A percentile compares a stretch with the other conserved stretches of the same genome.
These are phyloP conservation scores for Hecatera dysodea DNA, from an alignment of 2,888 invertebrate genomes.

Conservation along the genomic window DNA sequence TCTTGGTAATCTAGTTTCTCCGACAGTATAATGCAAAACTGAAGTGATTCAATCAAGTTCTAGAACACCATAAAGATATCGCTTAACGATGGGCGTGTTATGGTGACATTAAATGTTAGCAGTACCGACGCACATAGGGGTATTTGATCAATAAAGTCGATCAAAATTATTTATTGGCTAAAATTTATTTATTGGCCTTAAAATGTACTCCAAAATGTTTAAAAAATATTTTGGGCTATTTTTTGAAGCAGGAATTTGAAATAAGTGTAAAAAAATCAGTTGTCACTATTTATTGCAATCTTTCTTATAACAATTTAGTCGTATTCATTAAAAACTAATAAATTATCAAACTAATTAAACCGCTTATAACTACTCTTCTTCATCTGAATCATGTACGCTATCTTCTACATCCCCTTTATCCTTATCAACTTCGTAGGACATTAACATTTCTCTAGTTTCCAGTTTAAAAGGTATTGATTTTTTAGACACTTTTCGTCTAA, in stretches of 20 bases:
- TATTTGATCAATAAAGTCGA: no score
- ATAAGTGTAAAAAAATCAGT: no score
- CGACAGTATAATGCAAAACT: neutral
- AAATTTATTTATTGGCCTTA: constrained; percentile 1
- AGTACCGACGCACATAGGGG: constrained; percentile 6
- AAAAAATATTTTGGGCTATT: no score
- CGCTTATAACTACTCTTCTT: constrained; percentile 3
- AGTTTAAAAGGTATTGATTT: no score
- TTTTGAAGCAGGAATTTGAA: no score
- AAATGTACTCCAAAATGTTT: neutral
- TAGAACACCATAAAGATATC: constrained; percentile 12
- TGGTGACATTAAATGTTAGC: constrained; percentile 26
- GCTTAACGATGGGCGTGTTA: constrained; percentile 16
- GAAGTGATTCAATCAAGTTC: constrained; percentile 20
- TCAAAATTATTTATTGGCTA: no score
- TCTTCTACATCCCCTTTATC: neutral
- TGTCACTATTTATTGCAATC: no score
- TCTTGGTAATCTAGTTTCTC: constrained; percentile 11
- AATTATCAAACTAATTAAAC: neutral
- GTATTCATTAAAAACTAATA: neutral
- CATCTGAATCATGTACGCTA: neutral
- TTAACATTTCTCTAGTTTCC: neutral
- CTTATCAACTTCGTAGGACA: neutral
- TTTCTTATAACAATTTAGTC: no score
- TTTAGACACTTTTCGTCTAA: no score